Conservation (phyloP, 2,797 vertebrate genomes). For the Cygnus olor region DNA sequence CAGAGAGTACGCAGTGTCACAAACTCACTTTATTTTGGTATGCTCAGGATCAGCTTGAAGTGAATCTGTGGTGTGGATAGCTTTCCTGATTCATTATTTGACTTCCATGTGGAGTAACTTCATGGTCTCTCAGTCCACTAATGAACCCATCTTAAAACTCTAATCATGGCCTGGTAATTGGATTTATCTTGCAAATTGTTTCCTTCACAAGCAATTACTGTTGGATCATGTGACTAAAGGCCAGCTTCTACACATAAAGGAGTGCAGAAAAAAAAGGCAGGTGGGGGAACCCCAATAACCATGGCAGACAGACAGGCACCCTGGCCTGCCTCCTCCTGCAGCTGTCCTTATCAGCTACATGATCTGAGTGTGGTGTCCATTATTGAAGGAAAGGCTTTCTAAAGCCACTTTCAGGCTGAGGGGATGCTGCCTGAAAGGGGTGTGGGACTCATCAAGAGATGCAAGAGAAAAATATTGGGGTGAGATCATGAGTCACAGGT, state of each 20-base stretch:
- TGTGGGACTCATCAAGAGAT: not conserved
- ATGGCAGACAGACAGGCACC: not conserved
- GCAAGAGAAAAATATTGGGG: fast-evolving
- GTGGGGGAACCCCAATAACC: not conserved
- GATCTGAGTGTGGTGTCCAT: not conserved
- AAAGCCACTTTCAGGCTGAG: not conserved
- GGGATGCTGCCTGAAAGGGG: fast-evolving
- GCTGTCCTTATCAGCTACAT: not conserved
- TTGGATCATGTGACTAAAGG: not conserved
- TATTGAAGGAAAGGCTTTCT: fast-evolving
- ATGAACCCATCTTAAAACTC: not conserved
- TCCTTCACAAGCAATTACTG: not conserved
- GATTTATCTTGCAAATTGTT: slow-evolving; percentile 1
- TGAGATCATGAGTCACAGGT: not conserved
- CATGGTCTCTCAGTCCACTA: not conserved
- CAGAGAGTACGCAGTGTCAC: slow-evolving; percentile 28
- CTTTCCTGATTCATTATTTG: not conserved
- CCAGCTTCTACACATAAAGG: not conserved
- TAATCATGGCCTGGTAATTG: not conserved
- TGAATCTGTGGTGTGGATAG: not conserved
- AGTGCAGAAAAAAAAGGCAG: not conserved
- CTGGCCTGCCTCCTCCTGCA: not conserved
- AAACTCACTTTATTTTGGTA: slow-evolving; percentile 35
- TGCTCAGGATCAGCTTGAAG: not conserved
- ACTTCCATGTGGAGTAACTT: not conserved